These are phyloP conservation scores for Peromyscus aztecus DNA, from an alignment of 2,797 vertebrate species.

Conservation along the genomic window DNA sequence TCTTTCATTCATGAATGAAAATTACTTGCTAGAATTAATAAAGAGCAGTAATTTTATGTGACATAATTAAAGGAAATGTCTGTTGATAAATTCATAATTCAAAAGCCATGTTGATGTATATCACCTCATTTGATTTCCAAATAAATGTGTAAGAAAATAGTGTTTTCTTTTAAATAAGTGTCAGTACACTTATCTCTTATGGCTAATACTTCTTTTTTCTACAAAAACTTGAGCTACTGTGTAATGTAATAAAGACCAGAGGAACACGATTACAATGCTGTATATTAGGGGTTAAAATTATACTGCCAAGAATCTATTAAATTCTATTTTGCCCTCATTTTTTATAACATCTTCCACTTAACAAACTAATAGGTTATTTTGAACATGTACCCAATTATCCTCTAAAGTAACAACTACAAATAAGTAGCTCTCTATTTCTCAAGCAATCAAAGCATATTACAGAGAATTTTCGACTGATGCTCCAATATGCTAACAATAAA, in stretches of 20 bases:
- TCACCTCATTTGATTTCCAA: constrained; percentile 3
- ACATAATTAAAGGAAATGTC: neutral
- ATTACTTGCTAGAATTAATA: neutral
- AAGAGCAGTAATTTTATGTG: neutral
- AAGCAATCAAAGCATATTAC: constrained; percentile 65
- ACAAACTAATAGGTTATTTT: constrained; percentile 9
- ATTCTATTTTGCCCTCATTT: neutral
- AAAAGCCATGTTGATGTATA: neutral
- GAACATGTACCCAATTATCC: constrained; percentile 2
- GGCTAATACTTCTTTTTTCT: neutral
- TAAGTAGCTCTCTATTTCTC: constrained; percentile 77
- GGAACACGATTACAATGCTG: neutral
- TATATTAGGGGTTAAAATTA: neutral
- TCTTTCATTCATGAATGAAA: neutral
- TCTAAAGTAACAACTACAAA: constrained; percentile 65
- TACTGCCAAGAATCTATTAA: constrained; percentile 42
- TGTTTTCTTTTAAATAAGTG: neutral
- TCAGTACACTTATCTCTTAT: neutral
- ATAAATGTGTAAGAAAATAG: neutral
- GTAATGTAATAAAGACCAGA: neutral
- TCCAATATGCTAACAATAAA: constrained; percentile 75
- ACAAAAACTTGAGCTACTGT: neutral
- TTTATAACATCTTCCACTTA: constrained; percentile 27
- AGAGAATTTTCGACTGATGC: constrained; percentile 72
- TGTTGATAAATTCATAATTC: constrained; percentile 6